Evolutionary conservation across 2,888 invertebrate genomes (phyloP), one percentile per base, ranked within the genome.

Genomic region (Habroteleia sp.): DNA sequence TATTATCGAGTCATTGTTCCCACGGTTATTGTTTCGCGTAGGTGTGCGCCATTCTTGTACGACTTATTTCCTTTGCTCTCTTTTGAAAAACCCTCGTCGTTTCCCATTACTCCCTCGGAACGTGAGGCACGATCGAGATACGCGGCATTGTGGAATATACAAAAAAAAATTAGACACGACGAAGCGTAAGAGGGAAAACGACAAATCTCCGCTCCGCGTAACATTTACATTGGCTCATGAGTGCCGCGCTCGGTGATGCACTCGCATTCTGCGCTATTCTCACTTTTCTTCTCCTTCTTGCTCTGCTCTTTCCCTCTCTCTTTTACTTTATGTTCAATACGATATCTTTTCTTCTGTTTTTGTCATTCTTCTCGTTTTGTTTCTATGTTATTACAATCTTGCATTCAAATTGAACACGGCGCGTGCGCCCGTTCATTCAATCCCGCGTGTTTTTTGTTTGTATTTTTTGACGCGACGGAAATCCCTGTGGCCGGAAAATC

Each of bases 1-100:
- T 71, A 72, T 74, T 77, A 77, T 77, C 71, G 74, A 74, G 77
- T 71, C 74, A 77, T 77, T 77, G 74, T 74, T 74, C 77, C 52
- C 77, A 73, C 74, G 76, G 62, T 76, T 68, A 76, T 76, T 76
- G 76, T 72, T 71, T 66, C 52, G 52, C 71, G 62, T 75, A 75
- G 75, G 75, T 71, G 75, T 75, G 66, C 50, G 52, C 63, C 58
- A 74, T 74, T 65, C 69, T 75, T 74, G 56, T 48, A 41, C 74
- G 74, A 63, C 68, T 74, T 75, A 60, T 75, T 74, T 66, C 75
- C 63, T 71, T 75, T 54, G 60, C 69, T 54, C 54, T 52, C 69
- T 74, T 74, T 74, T 69, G 13, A 74, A 74, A 69, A 74, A 65
- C 74, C 41, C 75, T 71, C 75, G 71, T 71, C 65, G 71, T 71